phyloP scores from a whole-genome alignment of 2,888 invertebrate genomes.

The Lasiommata megera region DNA sequence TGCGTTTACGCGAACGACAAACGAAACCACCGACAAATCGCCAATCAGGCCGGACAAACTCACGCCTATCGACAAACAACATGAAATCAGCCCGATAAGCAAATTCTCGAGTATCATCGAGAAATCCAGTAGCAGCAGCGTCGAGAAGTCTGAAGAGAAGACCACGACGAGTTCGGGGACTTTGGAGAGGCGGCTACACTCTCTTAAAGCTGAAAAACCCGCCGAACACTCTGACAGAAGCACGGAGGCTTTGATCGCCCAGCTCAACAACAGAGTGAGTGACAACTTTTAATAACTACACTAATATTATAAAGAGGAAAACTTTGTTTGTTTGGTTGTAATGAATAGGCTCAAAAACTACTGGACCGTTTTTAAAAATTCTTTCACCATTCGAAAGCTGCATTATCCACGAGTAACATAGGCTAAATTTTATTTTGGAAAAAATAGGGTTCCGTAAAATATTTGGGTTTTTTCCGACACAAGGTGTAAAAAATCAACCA shows the following conservation, averaged over 20 bases:
- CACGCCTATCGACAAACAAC: slow-evolving; percentile 35
- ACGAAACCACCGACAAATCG: slow-evolving; percentile 39
- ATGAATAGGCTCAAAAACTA: too few relatives aligned
- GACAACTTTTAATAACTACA: too few relatives aligned
- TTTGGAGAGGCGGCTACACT: slow-evolving; percentile 53
- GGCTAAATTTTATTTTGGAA: too few relatives aligned
- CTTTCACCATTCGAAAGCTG: too few relatives aligned
- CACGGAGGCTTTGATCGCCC: slow-evolving; percentile 62
- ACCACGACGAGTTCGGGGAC: slow-evolving; percentile 42
- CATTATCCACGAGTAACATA: too few relatives aligned
- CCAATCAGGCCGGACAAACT: slow-evolving; percentile 34
- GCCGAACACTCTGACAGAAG: slow-evolving; percentile 38
- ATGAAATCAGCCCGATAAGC: slow-evolving; percentile 24
- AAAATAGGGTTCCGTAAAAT: too few relatives aligned
- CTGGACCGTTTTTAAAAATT: too few relatives aligned
- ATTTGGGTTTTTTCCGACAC: too few relatives aligned
- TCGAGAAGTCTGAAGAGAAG: slow-evolving; percentile 28
- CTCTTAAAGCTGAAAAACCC: slow-evolving; percentile 44
- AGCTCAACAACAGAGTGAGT: slow-evolving; percentile 75
- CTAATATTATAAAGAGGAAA: too few relatives aligned
- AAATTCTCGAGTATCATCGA: slow-evolving; percentile 26
- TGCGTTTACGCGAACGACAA: slow-evolving; percentile 33
- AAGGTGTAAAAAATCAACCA: too few relatives aligned
- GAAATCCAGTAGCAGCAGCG: slow-evolving; percentile 36
- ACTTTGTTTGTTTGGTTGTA: too few relatives aligned